Evolutionary conservation across 2,888 invertebrate species (phyloP), one percentile per base, ranked within the genome.

Genomic region (Empis stercorea): DNA sequence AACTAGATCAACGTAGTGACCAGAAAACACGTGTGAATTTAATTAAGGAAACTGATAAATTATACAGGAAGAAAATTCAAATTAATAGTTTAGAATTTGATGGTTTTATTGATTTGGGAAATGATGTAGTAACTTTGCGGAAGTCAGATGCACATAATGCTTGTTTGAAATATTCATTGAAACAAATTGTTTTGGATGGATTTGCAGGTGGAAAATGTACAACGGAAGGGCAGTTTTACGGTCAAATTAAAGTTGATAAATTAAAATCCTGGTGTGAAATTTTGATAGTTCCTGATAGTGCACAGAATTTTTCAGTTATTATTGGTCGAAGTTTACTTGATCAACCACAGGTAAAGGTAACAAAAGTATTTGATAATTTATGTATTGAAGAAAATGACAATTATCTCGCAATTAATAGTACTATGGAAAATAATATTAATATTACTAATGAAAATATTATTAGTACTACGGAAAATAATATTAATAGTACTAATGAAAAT

Each of bases 311-410:
- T 14, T 27, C 45, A 10, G 14, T 48, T 1, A 32, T 46, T 11
- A 34, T 48, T 13, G 48, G 45, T 1, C 37, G 48, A 5, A 41
- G 45, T 3, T 30, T 48, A 14, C 42, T 45, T 1, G 44, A 48
- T n/a, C 48, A 46, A 36, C 34, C 48, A 2, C 39, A 45, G 32
- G 48, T 45, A 4, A 39, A 30, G 6, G 23, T 48, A 1, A 37
- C 16, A 13, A 45, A 48, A 20, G 13, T 38, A 13, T 45, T 43
- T 32, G 11, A 39, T 11, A 15, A 15, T 27, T 9, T 27, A 27
- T 2, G 5, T 27, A 27, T 27, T 27, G 23, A 27, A 27, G 23
- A 27, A 9, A 7, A 27, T 27, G 9, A 27, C 7, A 9, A 27
- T 27, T 27, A 27, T 27, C 23, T 7, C 5, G 20, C n/a, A 20